Conservation (phyloP, 2,113 vertebrate genomes). For the Nyctereutes procyonoides region DNA sequence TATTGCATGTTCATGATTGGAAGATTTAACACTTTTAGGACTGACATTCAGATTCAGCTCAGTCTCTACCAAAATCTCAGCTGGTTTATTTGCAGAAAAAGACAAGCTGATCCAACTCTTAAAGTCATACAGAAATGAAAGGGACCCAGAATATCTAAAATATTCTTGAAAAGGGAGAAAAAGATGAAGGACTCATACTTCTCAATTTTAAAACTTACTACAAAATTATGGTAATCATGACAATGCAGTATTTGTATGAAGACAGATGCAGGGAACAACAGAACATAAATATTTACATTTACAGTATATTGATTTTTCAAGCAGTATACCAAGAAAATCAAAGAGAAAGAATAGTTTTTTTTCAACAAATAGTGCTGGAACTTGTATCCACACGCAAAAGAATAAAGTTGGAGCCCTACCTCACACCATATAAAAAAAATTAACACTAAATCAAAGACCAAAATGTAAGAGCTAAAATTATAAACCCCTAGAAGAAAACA, state of each 20-base stretch:
- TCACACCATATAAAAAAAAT: background rate
- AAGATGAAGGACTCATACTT: background rate
- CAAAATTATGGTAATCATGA: background rate
- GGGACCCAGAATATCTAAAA: background rate
- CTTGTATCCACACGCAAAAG: background rate
- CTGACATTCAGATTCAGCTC: background rate
- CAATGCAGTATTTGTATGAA: background rate
- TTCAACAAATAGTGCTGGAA: background rate
- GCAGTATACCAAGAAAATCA: background rate
- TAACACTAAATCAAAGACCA: background rate
- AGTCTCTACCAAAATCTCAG: background rate
- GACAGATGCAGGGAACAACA: background rate
- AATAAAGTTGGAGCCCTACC: background rate
- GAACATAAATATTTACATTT: background rate
- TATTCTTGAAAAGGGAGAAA: background rate
- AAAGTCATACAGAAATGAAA: background rate
- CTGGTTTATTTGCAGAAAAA: background rate
- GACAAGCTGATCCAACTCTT: background rate
- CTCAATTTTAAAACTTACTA: background rate
- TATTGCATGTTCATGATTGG: background rate
- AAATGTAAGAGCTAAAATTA: background rate
- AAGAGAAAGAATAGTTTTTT: background rate
- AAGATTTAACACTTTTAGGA: background rate
- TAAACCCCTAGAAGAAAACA: background rate
- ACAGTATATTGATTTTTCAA: background rate